Percentiles rank a stretch among this genome's conserved stretches.
These are phyloP conservation scores for Cisticola juncidis DNA, from an alignment of 2,113 vertebrate genomes.

Conservation along the genomic window DNA sequence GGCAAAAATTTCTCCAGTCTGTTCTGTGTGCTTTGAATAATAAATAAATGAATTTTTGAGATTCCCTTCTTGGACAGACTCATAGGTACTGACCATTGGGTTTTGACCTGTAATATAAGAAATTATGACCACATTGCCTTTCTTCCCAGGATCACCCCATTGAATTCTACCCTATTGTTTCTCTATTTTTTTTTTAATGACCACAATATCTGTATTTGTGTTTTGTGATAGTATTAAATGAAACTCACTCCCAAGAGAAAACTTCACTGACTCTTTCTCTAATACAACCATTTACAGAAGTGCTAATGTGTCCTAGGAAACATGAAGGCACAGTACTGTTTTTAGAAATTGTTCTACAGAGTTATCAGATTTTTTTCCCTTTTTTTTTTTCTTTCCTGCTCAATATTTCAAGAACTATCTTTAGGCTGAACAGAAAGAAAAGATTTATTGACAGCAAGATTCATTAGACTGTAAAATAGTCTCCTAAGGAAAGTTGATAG, in stretches of 20 bases:
- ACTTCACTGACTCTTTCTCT: background rate
- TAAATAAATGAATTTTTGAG: background rate
- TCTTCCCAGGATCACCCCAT: background rate
- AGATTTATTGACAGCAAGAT: conserved; percentile 7
- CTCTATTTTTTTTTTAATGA: too few relatives aligned
- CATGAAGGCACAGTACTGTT: background rate
- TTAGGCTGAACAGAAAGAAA: background rate
- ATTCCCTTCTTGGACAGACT: background rate
- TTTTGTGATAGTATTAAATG: background rate
- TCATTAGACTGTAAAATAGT: background rate
- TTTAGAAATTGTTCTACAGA: background rate
- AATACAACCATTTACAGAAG: background rate
- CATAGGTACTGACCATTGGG: background rate
- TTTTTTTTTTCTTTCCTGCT: background rate
- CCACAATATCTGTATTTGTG: background rate
- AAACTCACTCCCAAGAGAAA: background rate
- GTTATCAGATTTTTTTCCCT: background rate
- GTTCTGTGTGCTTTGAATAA: background rate
- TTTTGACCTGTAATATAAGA: background rate
- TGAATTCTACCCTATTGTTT: background rate
- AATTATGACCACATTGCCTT: background rate
- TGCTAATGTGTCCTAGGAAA: conserved; percentile 14
- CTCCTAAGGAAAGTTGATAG: background rate
- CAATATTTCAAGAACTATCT: conserved; percentile 21
- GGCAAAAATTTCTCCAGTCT: background rate